Evolutionary conservation across 2,888 invertebrate species (phyloP), one percentile per base, ranked within the genome.

Genomic region (Xestia ashworthii): DNA sequence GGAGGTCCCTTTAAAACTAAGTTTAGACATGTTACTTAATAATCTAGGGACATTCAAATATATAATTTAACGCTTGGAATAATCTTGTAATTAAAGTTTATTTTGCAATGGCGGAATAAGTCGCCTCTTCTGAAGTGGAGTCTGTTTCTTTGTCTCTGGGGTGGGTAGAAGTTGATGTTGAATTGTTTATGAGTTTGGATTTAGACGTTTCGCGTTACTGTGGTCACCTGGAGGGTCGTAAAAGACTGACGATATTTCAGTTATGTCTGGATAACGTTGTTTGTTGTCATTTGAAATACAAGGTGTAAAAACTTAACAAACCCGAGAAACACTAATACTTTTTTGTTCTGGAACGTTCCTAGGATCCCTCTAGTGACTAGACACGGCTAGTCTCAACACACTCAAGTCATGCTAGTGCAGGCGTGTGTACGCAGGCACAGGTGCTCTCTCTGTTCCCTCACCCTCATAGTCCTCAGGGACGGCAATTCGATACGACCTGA

Each of bases 41-140:
- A 75, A 77, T 77, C 72, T 38, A 48, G 60, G 60, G 60, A 74
- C 9, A 58, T 74, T 74, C 58, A 71, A 84, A 84, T 84, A 84
- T 81, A 81, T 81, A 84, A 84, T 81, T 84, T 84, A 73, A 84
- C 81, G 78, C 75, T 80, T 58, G 53, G n/a, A 62, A 73, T 84
- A 22, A 73, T 84, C 19, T 22, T 19, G 67, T 84, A 84, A 84
- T 84, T 84, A 81, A 84, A 84, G 78, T 83, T 83, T 80, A 83
- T 76, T 80, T 80, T 80, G 71, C 16, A 53, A 71, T 66, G 32
- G 60, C 64, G 64, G n/a, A 64, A 66, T 67, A 73, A 71, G 75
- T 44, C 1, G 55, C 5, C 19, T 48, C 38, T 50, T 16, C 38
- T 60, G 50, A 53, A 60, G 41, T 66, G 22, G 32, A 70, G 48